phyloP scores from a whole-genome alignment of 2,888 invertebrate genomes.

The Carpatolechia fugitivella region DNA sequence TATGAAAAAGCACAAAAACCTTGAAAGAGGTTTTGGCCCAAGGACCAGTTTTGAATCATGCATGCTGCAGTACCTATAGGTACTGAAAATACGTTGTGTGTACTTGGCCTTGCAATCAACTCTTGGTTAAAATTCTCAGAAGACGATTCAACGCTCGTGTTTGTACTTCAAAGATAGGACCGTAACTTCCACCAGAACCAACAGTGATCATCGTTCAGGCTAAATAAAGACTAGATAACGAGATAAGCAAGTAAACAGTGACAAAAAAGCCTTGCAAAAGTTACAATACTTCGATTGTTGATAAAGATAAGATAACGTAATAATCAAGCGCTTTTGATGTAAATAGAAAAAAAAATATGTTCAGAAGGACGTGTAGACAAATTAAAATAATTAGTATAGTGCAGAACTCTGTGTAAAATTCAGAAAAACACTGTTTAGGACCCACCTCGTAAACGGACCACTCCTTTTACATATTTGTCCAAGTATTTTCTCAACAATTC shows the following conservation, averaged over 20 bases:
- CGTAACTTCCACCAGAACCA: not conserved
- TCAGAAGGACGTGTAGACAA: not conserved
- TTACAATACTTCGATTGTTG: slow-evolving; percentile 49
- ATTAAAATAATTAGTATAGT: not conserved
- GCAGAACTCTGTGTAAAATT: not conserved
- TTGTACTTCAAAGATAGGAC: not conserved
- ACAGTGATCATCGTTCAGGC: slow-evolving; percentile 10
- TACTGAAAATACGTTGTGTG: no score
- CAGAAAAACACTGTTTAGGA: slow-evolving; percentile 53
- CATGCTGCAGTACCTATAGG: no score
- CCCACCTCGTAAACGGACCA: slow-evolving; percentile 95
- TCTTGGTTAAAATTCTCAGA: slow-evolving; percentile 20
- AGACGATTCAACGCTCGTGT: not conserved
- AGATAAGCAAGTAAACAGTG: slow-evolving; percentile 54
- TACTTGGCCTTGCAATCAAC: slow-evolving; percentile 25
- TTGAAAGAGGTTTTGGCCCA: not conserved
- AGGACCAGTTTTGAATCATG: no score
- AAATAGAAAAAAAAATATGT: not conserved
- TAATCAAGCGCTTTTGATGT: not conserved
- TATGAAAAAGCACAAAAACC: no score
- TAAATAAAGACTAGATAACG: slow-evolving; percentile 9
- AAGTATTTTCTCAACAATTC: slow-evolving; percentile 93
- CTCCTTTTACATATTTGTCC: slow-evolving; percentile 93
- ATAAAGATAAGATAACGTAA: slow-evolving; percentile 21
- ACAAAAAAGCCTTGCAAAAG: slow-evolving; percentile 32